Base-by-base conservation (phyloP, 2,113 vertebrate genomes). In the Pygoscelis adeliae region DNA sequence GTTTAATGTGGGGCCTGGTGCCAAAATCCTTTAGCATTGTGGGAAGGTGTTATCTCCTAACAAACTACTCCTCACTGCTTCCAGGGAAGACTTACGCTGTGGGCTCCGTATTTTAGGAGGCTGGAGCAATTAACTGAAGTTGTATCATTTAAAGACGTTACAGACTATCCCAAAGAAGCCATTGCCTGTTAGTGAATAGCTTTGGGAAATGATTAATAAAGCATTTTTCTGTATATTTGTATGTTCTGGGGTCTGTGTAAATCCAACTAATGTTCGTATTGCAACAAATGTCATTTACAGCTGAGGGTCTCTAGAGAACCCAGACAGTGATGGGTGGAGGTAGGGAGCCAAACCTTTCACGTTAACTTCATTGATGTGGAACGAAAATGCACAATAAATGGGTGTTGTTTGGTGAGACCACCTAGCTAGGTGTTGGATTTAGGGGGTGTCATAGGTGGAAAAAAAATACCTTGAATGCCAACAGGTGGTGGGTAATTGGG, bases 31-130 rank as follows among this genome's bases (percentile, higher is more conserved):
- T 83, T 6, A 89, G 44, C 30, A 21, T 73, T 1, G 13, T 79
- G 67, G 94, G 89, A 91, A 82, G 83, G 59, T 93, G 83, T 26
- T 70, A 0, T 23, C 30, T 85, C 70, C 69, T 49, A 69, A 56
- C 69, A 93, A 95, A 79, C 42, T 70, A 36, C 67, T 93, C 59
- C 69, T 90, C 58, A 46, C 16, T 27, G 22, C 58, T 94, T 76
- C 79, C 79, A 83, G 55, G 42, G 30, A 88, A 56, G 29, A 34
- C 59, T 76, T 77, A 58, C 0, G 1, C 36, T 14, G 5, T 55
- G 18, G 56, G 47, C n/a, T 86, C 40, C 1, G 0, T 21, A 30
- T 27, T 38, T 30, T 29, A 47, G 40, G 34, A 70, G 16, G 42
- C 42, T 55, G 73, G 56, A 82, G 58, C 50, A 79, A 59, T 44